Evolutionary conservation across 2,888 invertebrate species (phyloP).

Genomic region (Tetramorium bicarinatum): DNA sequence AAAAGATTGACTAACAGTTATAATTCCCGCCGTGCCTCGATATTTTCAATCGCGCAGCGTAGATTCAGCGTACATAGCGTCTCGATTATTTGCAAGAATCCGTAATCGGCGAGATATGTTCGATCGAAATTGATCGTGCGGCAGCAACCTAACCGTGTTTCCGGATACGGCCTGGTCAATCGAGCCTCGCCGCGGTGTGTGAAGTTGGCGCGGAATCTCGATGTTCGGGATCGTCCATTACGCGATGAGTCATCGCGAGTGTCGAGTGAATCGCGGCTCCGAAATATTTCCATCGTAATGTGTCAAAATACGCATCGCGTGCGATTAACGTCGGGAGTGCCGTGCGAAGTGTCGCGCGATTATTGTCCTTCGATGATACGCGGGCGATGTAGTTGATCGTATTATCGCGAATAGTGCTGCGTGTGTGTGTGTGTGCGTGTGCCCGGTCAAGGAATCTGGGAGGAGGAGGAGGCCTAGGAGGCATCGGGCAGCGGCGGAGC

Average conservation of each 20-base stretch:
- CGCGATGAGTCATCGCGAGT: not conserved
- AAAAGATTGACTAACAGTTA: not conserved
- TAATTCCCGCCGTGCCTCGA: not conserved
- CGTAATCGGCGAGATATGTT: not conserved
- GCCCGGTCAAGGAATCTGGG: not conserved
- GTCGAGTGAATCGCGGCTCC: not conserved
- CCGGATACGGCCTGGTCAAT: not conserved
- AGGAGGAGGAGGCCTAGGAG: not conserved
- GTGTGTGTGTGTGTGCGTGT: not conserved
- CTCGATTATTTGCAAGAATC: not conserved
- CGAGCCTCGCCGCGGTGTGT: not conserved
- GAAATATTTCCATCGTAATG: not conserved
- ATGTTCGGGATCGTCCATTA: not conserved
- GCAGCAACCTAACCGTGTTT: not conserved
- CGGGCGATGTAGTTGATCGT: not conserved
- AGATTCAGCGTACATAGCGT: not conserved
- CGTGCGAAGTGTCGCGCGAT: not conserved
- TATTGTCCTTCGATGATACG: not conserved
- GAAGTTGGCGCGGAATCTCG: not conserved
- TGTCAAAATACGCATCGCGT: not conserved
- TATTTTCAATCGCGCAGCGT: not conserved
- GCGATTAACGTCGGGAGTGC: not conserved
- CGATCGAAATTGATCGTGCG: not conserved
- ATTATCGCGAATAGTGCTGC: not conserved
- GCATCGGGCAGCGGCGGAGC: not conserved